These are phyloP conservation scores for Stenopsyche tienmushanensis DNA, from an alignment of 1,140 invertebrate genomes.

Conservation along the genomic window DNA sequence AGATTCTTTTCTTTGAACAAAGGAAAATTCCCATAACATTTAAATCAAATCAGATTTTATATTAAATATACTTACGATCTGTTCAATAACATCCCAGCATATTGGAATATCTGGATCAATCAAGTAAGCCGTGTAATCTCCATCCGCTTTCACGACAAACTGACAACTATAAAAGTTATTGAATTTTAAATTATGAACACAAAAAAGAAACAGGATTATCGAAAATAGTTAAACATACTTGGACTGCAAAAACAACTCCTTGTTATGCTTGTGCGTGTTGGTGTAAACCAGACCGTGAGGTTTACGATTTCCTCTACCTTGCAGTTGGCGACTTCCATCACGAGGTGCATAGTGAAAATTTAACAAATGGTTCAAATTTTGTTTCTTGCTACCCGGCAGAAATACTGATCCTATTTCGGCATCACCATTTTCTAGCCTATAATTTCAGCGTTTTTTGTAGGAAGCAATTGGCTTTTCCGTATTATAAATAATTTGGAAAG, in stretches of 20 bases:
- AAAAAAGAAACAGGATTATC: background rate
- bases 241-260: slow-evolving; percentile 90
- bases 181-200: background rate
- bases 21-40: no score
- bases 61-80: slow-evolving; percentile 82
- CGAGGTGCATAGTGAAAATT: slow-evolving; percentile 80
- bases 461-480: background rate
- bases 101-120: slow-evolving; percentile 85
- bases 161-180: slow-evolving; percentile 75
- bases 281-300: slow-evolving; percentile 50
- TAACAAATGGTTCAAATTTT: slow-evolving; percentile 88
- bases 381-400: slow-evolving; percentile 83
- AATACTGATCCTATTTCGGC: slow-evolving; percentile 80
- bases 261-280: slow-evolving; percentile 76
- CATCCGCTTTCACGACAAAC: slow-evolving; percentile 83
- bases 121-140: slow-evolving; percentile 75
- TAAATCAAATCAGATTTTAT: no score
- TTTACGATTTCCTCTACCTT: slow-evolving; percentile 44
- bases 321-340: slow-evolving; percentile 47
- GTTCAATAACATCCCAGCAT: slow-evolving; percentile 88
- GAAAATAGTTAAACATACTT: slow-evolving; percentile 58
- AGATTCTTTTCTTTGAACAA: no score
- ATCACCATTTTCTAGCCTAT: slow-evolving; percentile 55
- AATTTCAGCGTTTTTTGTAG: slow-evolving; percentile 40
- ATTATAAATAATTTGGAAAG: background rate